Percentiles rank a stretch among this genome's conserved stretches.
Evolutionary conservation across 1,140 invertebrate species (phyloP).

Genomic region (Pseudomyrmex concolor): DNA sequence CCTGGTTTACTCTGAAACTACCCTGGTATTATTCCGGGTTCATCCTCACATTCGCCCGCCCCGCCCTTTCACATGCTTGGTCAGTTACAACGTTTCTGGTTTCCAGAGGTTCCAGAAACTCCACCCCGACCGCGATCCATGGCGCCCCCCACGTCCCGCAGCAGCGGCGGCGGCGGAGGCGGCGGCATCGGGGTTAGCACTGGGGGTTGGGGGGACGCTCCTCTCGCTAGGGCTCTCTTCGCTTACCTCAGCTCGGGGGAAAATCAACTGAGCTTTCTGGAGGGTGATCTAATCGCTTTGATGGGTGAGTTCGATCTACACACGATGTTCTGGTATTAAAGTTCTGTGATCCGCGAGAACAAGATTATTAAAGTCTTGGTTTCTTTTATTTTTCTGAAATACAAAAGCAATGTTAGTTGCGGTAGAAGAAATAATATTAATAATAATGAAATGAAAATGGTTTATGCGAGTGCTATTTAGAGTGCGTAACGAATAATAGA

Average conservation of each 20-base stretch:
- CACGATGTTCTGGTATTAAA: neutral
- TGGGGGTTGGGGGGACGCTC: conserved; percentile 85
- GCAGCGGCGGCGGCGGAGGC: conserved; percentile 85
- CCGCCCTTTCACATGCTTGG: neutral
- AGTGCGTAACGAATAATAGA: too few relatives aligned
- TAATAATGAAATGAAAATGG: too few relatives aligned
- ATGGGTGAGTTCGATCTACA: conserved; percentile 87
- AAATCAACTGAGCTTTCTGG: conserved; percentile 96
- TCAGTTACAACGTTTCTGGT: conserved; percentile 45
- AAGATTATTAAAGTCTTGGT: too few relatives aligned
- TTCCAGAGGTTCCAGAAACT: conserved; percentile 85
- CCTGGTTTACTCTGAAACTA: conserved; percentile 41
- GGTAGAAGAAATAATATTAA: too few relatives aligned
- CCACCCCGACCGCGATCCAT: conserved; percentile 89
- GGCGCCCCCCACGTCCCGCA: conserved; percentile 88
- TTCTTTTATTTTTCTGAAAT: too few relatives aligned
- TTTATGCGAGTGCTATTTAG: too few relatives aligned
- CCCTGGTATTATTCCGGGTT: conserved; percentile 37
- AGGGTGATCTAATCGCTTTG: conserved; percentile 94
- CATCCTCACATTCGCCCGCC: neutral
- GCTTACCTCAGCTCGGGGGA: conserved; percentile 95
- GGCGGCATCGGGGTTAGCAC: conserved; percentile 69
- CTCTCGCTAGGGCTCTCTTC: conserved; percentile 93
- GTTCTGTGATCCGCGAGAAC: too few relatives aligned
- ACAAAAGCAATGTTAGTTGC: too few relatives aligned